Evolutionary conservation across 2,888 invertebrate genomes (phyloP), one percentile per base, ranked within the genome.

Genomic region (Sarcophaga variegata): DNA sequence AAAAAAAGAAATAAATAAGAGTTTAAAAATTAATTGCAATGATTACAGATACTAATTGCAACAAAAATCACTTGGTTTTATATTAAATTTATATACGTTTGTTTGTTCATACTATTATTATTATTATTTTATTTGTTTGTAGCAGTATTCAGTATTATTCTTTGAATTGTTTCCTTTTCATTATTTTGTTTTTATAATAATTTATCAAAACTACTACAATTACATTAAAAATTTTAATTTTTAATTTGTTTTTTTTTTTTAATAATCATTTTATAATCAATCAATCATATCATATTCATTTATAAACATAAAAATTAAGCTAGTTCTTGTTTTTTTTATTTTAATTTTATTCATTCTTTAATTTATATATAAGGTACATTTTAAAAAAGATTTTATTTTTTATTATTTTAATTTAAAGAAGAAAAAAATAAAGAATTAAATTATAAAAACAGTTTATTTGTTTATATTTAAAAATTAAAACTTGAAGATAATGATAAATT

Each of bases 351-450:
- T 81, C 64, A 69, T 70, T 81, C 74, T 54, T 76, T 66, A 69
- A 74, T 80, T 27, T 84, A 70, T 82, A 59, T 85, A 69, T 84
- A 84, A 84, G 84, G 84, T 84, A 84, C 84, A 81, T 81, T 76
- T 81, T 85, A 74, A 85, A 85, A 74, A 78, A 83, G 20, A 76
- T 63, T n/a, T 49, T 37, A 59, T 37, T 75, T 75, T 64, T 60
- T 59, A 59, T 25, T 54, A 5, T 37, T 49, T 14, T 54, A 12
- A 54, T 54, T 14, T 14, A 54, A 54, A 54, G 64, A 78, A n/a
- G n/a, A 79, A 70, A 6, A 60, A 60, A 75, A 74, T 60, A 4
- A 20, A 49, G 10, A n/a, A 47, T 45, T 45, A 37, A 59, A 60
- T 49, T 69, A 3, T 59, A 64, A 20, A 74, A 71, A 59, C 64